phyloP scores from a whole-genome alignment of 2,113 vertebrate species.

The Dicentrarchus labrax region DNA sequence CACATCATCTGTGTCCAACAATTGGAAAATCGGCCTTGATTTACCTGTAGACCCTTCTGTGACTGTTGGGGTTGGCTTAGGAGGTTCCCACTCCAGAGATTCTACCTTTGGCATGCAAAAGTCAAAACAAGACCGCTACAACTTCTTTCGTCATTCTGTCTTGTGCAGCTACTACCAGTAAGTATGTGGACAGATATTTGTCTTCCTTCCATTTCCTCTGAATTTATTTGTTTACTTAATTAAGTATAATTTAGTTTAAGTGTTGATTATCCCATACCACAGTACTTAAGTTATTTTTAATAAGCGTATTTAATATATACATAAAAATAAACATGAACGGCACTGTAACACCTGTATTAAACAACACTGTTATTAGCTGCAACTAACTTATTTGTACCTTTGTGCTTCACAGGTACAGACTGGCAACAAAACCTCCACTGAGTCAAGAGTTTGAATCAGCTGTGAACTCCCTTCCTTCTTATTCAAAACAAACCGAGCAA shows the following conservation, averaged over 20 bases:
- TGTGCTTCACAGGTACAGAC: slow-evolving; percentile 59
- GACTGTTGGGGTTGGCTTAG: background rate
- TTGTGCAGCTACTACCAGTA: slow-evolving; percentile 70
- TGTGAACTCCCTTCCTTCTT: slow-evolving; percentile 29
- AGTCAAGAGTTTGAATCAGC: slow-evolving; percentile 50
- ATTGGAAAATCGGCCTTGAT: slow-evolving; percentile 80
- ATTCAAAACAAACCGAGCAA: fast-evolving
- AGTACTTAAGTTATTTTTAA: too few relatives aligned
- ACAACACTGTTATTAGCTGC: too few relatives aligned
- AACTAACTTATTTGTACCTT: too few relatives aligned
- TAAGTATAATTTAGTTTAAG: too few relatives aligned
- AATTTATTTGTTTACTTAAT: too few relatives aligned
- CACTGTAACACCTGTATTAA: too few relatives aligned
- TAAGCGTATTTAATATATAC: too few relatives aligned
- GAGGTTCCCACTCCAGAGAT: slow-evolving; percentile 67
- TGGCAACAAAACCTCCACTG: slow-evolving; percentile 52
- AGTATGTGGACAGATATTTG: slow-evolving; percentile 10
- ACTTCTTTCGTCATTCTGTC: slow-evolving; percentile 70
- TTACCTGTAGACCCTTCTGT: fast-evolving
- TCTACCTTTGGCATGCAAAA: slow-evolving; percentile 56
- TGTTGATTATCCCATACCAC: too few relatives aligned
- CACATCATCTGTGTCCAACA: slow-evolving; percentile 56
- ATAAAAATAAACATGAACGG: too few relatives aligned
- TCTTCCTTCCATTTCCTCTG: too few relatives aligned
- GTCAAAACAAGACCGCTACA: slow-evolving; percentile 72